Conservation (phyloP, 2,113 vertebrate genomes). For the Vidua macroura region DNA sequence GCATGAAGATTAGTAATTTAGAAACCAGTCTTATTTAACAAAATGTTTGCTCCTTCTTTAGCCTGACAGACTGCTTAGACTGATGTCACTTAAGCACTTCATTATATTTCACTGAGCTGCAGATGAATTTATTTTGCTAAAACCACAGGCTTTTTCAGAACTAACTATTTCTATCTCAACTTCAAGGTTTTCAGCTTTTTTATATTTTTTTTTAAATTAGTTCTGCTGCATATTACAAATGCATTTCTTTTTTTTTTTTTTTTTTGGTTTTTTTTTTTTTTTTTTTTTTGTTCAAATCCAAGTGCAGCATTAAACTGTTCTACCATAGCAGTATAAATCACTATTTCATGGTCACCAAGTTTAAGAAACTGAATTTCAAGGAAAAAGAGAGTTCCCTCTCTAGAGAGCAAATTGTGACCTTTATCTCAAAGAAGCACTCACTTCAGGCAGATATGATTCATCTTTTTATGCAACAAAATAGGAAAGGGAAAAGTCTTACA, state of each 20-base stretch:
- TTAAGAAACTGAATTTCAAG: conserved; percentile 63
- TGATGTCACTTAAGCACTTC: not conserved
- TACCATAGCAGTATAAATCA: conserved; percentile 69
- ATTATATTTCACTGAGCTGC: conserved; percentile 1
- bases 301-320: conserved; percentile 46
- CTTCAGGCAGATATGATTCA: conserved; percentile 33
- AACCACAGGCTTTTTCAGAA: not conserved
- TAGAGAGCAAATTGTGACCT: conserved; percentile 66
- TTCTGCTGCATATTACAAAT: conserved; percentile 54
- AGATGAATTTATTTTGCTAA: not conserved
- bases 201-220: conserved; percentile 42
- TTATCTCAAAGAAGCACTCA: conserved; percentile 64
- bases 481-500: not conserved
- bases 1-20: conserved; percentile 32
- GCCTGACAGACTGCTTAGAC: not conserved
- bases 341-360: conserved; percentile 67
- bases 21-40: conserved; percentile 6
- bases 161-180: conserved; percentile 50
- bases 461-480: conserved; percentile 9
- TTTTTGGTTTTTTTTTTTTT: not conserved
- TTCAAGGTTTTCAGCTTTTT: conserved; percentile 45
- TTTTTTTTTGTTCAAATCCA: conserved; percentile 47
- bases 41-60: not conserved
- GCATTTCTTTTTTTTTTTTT: not conserved
- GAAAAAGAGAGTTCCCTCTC: conserved; percentile 41